Base-by-base conservation (phyloP, 2,888 invertebrate species). In the Oligia fasciuncula region DNA sequence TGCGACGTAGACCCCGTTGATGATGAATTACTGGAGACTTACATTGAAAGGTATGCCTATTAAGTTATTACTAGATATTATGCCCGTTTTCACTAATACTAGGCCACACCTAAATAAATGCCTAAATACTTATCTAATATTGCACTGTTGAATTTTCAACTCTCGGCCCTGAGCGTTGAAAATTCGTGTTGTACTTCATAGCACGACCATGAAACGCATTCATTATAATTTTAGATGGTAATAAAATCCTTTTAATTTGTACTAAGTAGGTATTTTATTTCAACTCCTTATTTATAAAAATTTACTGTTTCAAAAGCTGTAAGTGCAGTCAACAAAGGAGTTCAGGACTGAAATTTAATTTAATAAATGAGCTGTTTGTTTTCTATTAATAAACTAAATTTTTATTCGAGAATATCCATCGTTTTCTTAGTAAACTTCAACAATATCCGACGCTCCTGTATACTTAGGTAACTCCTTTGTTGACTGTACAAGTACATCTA, bases 1-100 rank as follows among this genome's bases (percentile, higher is more conserved):
- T 98, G 98, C 89, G 95, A 97, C 75, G 88, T 93, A 70, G 95
- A 95, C 79, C 97, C 97, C 0, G 97, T 97, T 35, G 97, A 97
- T 88, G 95, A 96, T 11, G 97, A 97, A 57, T 87, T 95, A 60
- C 86, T 97, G 23, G 93, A 95, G 76, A 94, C 93, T 78, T 97
- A 96, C 73, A 94, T 97, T 35, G 91, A 94, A 84, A 94, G 92
- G 97, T 97, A 91, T 85, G 40, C 54, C 1, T 43, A 23, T 11
- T 73, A 49, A n/a, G 13, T 72, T 62, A 29, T 9, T 29, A 57
- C 2, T 57, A 29, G 0, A 0, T 29, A 57, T 1, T 11, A 11
- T 23, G n/a, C 4, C 57, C 11, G n/a, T 57, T 57, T 54, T 19
- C 8, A 54, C 19, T 19, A 54, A 19, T 19, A 23, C n/a, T 57